A percentile compares a stretch with the other conserved stretches of the same genome.
phyloP scores from a whole-genome alignment of 2,888 invertebrate genomes.

The Pterostichus madidus region DNA sequence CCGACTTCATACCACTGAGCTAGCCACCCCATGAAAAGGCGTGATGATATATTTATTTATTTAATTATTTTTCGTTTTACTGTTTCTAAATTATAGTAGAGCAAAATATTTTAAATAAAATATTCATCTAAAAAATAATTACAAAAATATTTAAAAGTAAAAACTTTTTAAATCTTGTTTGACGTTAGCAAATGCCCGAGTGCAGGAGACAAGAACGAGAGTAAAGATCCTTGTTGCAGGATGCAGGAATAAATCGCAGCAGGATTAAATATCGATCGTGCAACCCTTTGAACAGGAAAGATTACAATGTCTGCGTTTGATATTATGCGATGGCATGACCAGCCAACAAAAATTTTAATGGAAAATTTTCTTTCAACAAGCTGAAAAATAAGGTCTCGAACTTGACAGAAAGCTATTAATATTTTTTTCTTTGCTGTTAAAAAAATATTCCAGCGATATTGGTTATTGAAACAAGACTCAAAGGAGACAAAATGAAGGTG shows the following conservation, averaged over 20 bases:
- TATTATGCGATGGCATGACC: conserved; percentile 63
- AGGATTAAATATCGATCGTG: conserved; percentile 59
- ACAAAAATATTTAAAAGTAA: no score
- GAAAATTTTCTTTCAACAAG: conserved; percentile 56
- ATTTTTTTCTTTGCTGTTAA: conserved; percentile 21
- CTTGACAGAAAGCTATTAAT: conserved; percentile 57
- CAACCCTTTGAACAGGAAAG: conserved; percentile 59
- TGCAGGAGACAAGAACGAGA: no score
- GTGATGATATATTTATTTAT: no score
- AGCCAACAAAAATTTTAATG: conserved; percentile 64
- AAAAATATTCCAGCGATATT: conserved; percentile 53
- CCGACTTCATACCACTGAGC: no score
- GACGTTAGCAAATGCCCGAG: no score
- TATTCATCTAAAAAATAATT: no score
- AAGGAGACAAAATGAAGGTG: conserved; percentile 59
- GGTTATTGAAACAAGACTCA: conserved; percentile 57
- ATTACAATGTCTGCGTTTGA: conserved; percentile 60
- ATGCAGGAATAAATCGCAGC: conserved; percentile 39
- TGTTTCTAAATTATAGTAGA: no score
- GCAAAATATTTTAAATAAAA: no score
- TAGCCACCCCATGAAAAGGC: no score
- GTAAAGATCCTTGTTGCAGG: no score
- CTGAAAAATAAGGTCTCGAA: conserved; percentile 49
- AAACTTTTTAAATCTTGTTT: no score
- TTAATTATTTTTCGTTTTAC: no score